phyloP scores from a whole-genome alignment of 2,888 invertebrate species.

The Eupithecia vulgata region DNA sequence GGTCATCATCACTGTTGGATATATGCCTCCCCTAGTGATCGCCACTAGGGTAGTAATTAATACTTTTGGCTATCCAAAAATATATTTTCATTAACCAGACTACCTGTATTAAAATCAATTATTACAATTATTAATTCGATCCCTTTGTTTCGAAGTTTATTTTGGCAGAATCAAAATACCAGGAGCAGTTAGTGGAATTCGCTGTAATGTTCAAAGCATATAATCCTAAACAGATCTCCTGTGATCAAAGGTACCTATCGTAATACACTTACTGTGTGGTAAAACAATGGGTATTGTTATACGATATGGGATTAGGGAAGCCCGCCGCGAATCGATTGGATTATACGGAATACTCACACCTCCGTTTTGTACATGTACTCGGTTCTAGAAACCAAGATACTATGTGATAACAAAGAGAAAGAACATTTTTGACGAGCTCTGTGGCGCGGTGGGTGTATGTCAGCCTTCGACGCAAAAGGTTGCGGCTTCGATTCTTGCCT shows the following conservation, averaged over 20 bases:
- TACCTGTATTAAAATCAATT: no score
- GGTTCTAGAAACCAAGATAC: no score
- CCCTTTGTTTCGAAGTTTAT: neutral
- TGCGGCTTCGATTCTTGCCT: no score
- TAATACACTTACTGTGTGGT: slow-evolving; percentile 25
- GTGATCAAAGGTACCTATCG: slow-evolving; percentile 22
- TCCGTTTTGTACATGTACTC: slow-evolving; percentile 22
- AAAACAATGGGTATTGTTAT: slow-evolving; percentile 45
- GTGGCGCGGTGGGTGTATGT: no score
- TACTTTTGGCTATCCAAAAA: no score
- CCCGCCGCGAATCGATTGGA: slow-evolving; percentile 57
- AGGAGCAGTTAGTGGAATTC: neutral
- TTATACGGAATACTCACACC: slow-evolving; percentile 57
- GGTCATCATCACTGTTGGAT: no score
- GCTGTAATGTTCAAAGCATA: neutral
- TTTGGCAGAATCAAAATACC: neutral
- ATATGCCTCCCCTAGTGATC: no score
- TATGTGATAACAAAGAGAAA: no score
- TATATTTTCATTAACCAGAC: no score
- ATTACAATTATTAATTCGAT: neutral
- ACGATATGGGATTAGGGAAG: slow-evolving; percentile 58
- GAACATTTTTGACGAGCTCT: no score
- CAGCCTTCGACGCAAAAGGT: no score
- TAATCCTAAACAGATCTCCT: slow-evolving; percentile 16
- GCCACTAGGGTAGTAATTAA: no score